Evolutionary conservation across 2,888 invertebrate genomes (phyloP).

Genomic region (Euspilapteryx auroguttella): DNA sequence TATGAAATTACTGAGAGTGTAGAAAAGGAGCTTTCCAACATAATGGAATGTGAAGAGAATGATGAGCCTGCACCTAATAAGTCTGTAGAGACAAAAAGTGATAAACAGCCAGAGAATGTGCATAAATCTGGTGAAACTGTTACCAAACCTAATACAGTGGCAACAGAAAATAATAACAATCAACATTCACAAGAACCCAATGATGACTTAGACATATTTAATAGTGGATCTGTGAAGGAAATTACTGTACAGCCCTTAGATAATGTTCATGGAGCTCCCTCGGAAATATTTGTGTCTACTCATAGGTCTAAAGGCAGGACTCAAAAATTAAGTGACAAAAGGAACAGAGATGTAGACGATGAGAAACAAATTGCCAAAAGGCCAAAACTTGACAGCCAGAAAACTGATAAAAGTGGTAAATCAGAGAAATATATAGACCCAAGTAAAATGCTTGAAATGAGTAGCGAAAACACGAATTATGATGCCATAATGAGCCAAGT

Average conservation of each 20-base stretch:
- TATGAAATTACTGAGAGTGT: conserved; percentile 43
- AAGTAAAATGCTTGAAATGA: conserved; percentile 10
- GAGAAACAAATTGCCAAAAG: conserved; percentile 11
- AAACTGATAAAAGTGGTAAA: background rate
- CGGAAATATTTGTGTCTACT: conserved; percentile 30
- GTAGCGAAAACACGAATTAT: conserved; percentile 38
- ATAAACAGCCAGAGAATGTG: conserved; percentile 1
- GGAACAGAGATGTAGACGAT: conserved; percentile 17
- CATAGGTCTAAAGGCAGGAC: conserved; percentile 14
- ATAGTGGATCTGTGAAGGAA: conserved; percentile 29
- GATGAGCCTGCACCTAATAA: conserved; percentile 7
- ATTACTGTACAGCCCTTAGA: conserved; percentile 20
- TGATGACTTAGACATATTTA: conserved; percentile 32
- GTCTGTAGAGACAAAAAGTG: conserved; percentile 4
- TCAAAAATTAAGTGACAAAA: conserved; percentile 21
- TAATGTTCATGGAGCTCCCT: conserved; percentile 18
- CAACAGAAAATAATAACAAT: conserved; percentile 2
- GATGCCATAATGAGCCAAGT: conserved; percentile 36
- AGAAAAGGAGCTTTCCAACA: conserved; percentile 33
- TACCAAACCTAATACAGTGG: background rate
- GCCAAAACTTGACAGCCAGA: background rate
- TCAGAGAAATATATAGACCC: background rate
- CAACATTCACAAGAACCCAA: conserved; percentile 8
- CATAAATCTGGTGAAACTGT: conserved; percentile 4
- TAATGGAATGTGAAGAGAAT: conserved; percentile 22